Base-by-base conservation (phyloP, 2,888 invertebrate genomes). In the Drosophila anomalata region DNA sequence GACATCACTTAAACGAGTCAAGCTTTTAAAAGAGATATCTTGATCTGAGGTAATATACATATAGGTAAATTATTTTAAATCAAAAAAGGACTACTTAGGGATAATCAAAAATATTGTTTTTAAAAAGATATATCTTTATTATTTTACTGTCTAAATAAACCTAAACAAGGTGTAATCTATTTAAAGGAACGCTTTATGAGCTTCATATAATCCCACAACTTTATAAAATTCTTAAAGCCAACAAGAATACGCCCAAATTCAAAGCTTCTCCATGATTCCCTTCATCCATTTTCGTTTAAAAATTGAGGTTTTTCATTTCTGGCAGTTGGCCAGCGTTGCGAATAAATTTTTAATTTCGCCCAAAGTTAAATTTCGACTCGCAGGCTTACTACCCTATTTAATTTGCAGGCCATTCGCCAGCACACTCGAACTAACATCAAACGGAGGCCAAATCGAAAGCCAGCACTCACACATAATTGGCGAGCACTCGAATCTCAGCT, bases 381-480 rank as follows among this genome's bases (percentile, higher is more conserved):
- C 20, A 26, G 50, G 39, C 44, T 33, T 61, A 50, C 41, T 61
- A 50, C 42, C 44, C 44, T 46, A 59, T 63, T 78, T 72, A 42
- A 57, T 55, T 73, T 53, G 56, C 54, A 71, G 54, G 46, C 26
- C 61, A 61, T 47, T 52, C 55, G 51, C 52, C 46, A 44, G 11
- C 60, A 42, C 60, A 52, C 46, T 31, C 39, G 42, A 31, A 11
- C 39, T 36, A 44, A 86, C 65, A 85, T 80, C 80, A 84, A 80
- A 79, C 62, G 72, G 42, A 20, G 54, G 36, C 52, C 68, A 52
- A 46, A 53, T 39, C 41, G 39, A 44, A 33, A 33, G 66, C 55
- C 66, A 58, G 67, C 83, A 87, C 84, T 86, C 86, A 76, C 77
- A 74, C 66, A 58, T 87, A 87, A 84, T 84, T 84, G 84, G 77